A percentile compares a stretch with the other conserved stretches of the same genome.
Conservation (phyloP, 2,888 invertebrate genomes). For the Pegoplata infirma region DNA sequence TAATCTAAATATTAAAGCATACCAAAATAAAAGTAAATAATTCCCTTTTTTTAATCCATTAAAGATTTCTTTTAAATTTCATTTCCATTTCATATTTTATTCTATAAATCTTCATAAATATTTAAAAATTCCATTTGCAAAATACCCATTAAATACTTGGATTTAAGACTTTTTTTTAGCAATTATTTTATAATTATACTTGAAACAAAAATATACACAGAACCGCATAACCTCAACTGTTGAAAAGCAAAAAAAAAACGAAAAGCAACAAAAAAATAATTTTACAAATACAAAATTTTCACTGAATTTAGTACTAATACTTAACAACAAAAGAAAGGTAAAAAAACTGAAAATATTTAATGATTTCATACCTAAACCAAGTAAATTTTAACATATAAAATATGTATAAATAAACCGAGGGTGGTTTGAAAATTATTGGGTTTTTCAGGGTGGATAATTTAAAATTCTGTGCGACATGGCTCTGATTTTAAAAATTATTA, state of each 20-base stretch:
- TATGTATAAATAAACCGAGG: no score
- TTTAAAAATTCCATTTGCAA: background rate
- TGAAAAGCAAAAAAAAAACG: background rate
- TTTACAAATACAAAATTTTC: background rate
- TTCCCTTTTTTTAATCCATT: no score
- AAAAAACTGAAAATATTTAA: constrained; percentile 12
- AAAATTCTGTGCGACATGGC: no score
- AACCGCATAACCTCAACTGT: constrained; percentile 23
- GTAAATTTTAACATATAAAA: background rate
- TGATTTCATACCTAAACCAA: background rate
- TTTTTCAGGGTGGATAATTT: no score
- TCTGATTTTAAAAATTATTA: no score
- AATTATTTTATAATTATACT: constrained; percentile 47
- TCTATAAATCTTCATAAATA: background rate
- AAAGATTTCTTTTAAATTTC: no score
- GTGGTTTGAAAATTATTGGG: background rate
- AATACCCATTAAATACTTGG: constrained; percentile 47
- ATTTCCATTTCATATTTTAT: background rate
- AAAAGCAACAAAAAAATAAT: background rate
- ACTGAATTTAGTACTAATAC: background rate
- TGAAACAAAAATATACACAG: constrained; percentile 2
- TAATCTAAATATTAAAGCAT: no score
- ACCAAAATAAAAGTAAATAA: no score
- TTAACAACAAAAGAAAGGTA: background rate
- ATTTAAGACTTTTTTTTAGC: constrained; percentile 44